phyloP scores from a whole-genome alignment of 2,797 vertebrate genomes.

The Crenichthys baileyi region DNA sequence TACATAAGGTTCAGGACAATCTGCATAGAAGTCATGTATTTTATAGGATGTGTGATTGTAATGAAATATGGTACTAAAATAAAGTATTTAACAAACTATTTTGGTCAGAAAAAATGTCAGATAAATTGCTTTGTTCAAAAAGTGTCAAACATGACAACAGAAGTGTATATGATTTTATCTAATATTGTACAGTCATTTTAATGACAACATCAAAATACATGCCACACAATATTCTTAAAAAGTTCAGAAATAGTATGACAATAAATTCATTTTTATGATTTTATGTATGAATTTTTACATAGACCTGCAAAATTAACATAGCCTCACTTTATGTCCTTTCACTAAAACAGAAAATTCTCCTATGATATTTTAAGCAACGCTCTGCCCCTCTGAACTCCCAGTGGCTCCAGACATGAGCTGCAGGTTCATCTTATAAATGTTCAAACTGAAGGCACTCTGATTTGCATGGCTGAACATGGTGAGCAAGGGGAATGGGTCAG shows the following conservation, averaged over 20 bases:
- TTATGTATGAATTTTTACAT: too few species aligned
- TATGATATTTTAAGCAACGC: slow-evolving; percentile 15
- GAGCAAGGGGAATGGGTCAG: slow-evolving; percentile 66
- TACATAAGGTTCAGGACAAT: background rate
- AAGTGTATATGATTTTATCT: background rate
- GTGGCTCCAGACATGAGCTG: slow-evolving; percentile 36
- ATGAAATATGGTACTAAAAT: background rate
- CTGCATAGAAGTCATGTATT: background rate
- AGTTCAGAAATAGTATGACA: background rate
- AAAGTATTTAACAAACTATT: background rate
- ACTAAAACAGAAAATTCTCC: slow-evolving; percentile 22
- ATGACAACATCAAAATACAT: background rate
- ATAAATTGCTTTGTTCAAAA: background rate
- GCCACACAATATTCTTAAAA: background rate
- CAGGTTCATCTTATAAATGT: slow-evolving; percentile 63
- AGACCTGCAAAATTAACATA: slow-evolving; percentile 1
- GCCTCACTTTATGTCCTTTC: slow-evolving; percentile 24
- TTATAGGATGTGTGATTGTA: too few species aligned
- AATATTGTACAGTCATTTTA: background rate
- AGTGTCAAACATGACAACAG: background rate
- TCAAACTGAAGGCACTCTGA: slow-evolving; percentile 69
- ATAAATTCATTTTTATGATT: background rate
- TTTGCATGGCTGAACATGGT: slow-evolving; percentile 72
- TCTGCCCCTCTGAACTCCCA: slow-evolving; percentile 18
- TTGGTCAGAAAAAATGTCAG: background rate